These are phyloP conservation scores for Noctua comes DNA, from an alignment of 2,888 invertebrate genomes.

Conservation along the genomic window DNA sequence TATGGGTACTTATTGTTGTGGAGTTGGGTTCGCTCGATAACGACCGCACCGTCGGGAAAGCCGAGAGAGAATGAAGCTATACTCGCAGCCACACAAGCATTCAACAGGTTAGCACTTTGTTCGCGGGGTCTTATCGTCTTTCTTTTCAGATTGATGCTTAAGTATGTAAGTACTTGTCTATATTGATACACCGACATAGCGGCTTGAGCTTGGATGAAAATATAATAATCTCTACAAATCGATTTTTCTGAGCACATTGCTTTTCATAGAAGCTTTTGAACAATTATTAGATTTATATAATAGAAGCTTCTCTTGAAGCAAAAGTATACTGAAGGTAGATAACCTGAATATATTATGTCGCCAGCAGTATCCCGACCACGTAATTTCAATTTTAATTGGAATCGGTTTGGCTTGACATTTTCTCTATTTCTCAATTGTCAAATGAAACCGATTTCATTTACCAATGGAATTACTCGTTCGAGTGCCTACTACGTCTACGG, in stretches of 20 bases:
- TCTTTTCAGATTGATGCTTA: constrained; percentile 67
- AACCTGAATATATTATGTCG: constrained; percentile 16
- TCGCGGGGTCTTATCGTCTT: constrained; percentile 69
- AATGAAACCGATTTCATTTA: constrained; percentile 51
- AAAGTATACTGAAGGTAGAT: neutral
- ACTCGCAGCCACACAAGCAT: constrained; percentile 69
- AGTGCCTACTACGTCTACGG: constrained; percentile 11
- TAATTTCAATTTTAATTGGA: constrained; percentile 55
- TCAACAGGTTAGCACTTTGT: constrained; percentile 82
- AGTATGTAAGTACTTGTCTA: constrained; percentile 56
- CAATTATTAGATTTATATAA: constrained; percentile 21
- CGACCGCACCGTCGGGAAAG: constrained; percentile 74
- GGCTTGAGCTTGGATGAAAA: constrained; percentile 18
- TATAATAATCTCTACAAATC: constrained; percentile 12
- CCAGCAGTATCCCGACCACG: constrained; percentile 25
- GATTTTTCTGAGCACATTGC: constrained; percentile 24
- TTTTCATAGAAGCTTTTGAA: constrained; percentile 12
- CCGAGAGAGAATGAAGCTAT: constrained; percentile 77
- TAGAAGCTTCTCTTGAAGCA: neutral
- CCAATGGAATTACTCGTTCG: constrained; percentile 40
- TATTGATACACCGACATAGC: constrained; percentile 47
- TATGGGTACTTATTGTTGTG: constrained; percentile 60
- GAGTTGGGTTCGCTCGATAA: constrained; percentile 64
- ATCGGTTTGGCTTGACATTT: constrained; percentile 37
- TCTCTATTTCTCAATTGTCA: constrained; percentile 56